Evolutionary conservation across 2,113 vertebrate species (phyloP).

Genomic region (Tetrao urogallus): DNA sequence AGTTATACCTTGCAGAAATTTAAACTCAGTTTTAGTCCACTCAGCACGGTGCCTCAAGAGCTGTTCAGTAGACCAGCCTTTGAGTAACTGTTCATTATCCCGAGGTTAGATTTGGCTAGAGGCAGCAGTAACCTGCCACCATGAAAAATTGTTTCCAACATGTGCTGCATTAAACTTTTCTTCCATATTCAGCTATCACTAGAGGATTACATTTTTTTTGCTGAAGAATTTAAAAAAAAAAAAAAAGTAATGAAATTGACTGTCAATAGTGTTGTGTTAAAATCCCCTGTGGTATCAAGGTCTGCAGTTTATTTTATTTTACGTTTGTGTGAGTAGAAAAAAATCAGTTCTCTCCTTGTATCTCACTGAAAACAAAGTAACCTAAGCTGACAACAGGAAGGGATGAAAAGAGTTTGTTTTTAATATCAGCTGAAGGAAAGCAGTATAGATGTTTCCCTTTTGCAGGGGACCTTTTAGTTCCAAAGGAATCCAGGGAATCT

Average conservation of each 20-base stretch:
- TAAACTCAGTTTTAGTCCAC: neutral
- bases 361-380: neutral
- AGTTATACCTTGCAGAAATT: neutral
- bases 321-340: neutral
- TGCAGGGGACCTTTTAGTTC: neutral
- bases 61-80: neutral
- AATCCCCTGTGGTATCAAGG: neutral
- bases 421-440: neutral
- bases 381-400: neutral
- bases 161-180: neutral
- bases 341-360: neutral
- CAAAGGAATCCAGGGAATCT: too few species aligned
- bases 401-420: neutral
- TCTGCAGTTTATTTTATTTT: neutral
- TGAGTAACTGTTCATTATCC: neutral
- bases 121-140: neutral
- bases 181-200: fast-evolving
- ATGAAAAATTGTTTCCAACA: neutral
- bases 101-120: neutral
- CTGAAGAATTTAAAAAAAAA: neutral
- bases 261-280: neutral
- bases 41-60: neutral
- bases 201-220: neutral
- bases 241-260: neutral
- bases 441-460: neutral